Evolutionary conservation across 2,888 invertebrate genomes (phyloP).

Genomic region (Perithous albicinctus): DNA sequence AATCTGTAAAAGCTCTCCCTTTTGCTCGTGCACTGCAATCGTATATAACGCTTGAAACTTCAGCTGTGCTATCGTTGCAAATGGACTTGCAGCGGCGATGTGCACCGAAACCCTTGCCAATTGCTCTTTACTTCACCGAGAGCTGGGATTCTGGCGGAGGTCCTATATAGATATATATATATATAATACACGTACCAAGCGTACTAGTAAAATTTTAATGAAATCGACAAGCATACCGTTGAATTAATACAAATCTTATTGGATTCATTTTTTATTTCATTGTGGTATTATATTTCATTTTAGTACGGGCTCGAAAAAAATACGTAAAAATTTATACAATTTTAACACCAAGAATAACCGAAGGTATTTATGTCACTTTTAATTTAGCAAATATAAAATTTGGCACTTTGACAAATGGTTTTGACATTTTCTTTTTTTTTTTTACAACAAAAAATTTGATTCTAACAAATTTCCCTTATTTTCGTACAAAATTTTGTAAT

Average conservation of each 20-base stretch:
- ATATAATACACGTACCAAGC: neutral
- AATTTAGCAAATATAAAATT: too few species aligned
- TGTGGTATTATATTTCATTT: neutral
- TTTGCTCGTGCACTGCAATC: constrained; percentile 21
- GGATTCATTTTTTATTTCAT: too few species aligned
- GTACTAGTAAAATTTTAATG: neutral
- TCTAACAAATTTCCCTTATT: neutral
- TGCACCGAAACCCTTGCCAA: neutral
- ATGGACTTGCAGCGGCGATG: constrained; percentile 33
- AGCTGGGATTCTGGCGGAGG: neutral
- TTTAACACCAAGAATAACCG: too few species aligned
- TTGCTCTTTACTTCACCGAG: constrained; percentile 10
- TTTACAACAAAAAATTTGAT: too few species aligned
- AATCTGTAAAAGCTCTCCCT: constrained; percentile 28
- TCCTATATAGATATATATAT: neutral
- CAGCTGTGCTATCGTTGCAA: constrained; percentile 4
- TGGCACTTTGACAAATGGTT: too few species aligned
- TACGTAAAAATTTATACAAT: too few species aligned
- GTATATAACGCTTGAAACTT: neutral
- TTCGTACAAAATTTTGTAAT: neutral
- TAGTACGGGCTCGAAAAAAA: too few species aligned
- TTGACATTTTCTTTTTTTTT: too few species aligned
- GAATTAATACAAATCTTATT: neutral
- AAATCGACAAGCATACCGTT: neutral
- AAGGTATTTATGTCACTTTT: too few species aligned